A percentile compares a stretch with the other conserved stretches of the same genome.
Evolutionary conservation across 1,140 invertebrate genomes (phyloP).

Genomic region (Agrilus planipennis): DNA sequence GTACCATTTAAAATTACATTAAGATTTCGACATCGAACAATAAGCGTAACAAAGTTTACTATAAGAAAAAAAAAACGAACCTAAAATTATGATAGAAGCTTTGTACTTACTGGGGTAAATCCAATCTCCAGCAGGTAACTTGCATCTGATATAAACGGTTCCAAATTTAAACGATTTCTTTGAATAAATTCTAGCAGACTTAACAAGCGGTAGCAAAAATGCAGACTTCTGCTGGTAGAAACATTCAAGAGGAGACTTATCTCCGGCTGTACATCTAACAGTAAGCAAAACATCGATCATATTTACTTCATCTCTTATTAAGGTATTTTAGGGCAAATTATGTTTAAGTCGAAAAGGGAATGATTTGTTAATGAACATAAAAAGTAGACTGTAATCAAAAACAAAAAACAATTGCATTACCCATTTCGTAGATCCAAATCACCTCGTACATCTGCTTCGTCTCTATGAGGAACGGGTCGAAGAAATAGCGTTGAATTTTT

Average conservation of each 20-base stretch:
- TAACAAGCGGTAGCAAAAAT: slow-evolving; percentile 15
- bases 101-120: slow-evolving; percentile 40
- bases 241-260: slow-evolving; percentile 10
- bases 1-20: too few relatives aligned
- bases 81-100: not conserved
- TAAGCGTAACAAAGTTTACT: too few relatives aligned
- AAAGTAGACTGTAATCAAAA: not conserved
- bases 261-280: slow-evolving; percentile 14
- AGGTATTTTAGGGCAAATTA: too few relatives aligned
- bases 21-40: too few relatives aligned
- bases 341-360: not conserved
- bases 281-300: too few relatives aligned
- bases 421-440: slow-evolving; percentile 11
- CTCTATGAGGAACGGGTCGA: not conserved
- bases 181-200: slow-evolving; percentile 31
- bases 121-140: slow-evolving; percentile 55
- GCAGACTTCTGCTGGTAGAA: slow-evolving; percentile 2
- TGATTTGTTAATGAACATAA: not conserved
- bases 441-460: slow-evolving; percentile 9
- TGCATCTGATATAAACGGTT: slow-evolving; percentile 47
- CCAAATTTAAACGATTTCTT: slow-evolving; percentile 47
- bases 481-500: slow-evolving; percentile 7
- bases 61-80: not conserved
- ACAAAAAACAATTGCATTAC: too few relatives aligned
- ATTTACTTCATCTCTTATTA: too few relatives aligned